Evolutionary conservation across 2,113 vertebrate species (phyloP).

Genomic region (Syngnathus floridae): DNA sequence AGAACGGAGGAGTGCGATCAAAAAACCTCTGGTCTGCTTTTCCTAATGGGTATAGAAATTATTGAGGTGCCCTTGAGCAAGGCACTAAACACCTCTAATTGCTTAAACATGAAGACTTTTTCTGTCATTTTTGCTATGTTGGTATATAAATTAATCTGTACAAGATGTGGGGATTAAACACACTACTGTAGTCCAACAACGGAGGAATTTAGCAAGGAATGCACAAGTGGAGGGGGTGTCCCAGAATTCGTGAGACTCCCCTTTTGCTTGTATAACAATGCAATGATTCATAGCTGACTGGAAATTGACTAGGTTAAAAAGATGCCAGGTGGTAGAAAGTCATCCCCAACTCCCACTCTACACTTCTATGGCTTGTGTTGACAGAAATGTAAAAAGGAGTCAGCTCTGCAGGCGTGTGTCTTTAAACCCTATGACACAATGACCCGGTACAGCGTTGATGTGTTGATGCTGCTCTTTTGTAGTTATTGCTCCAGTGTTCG

Average conservation of each 20-base stretch:
- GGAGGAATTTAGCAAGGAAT: background rate
- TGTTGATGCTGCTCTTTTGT: constrained; percentile 40
- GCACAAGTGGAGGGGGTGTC: background rate
- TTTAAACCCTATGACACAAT: constrained; percentile 47
- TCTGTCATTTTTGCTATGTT: background rate
- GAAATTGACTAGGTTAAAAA: constrained; percentile 19
- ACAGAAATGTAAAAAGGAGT: constrained; percentile 35
- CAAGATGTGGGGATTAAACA: background rate
- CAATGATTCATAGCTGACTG: constrained; percentile 11
- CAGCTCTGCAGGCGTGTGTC: constrained; percentile 49
- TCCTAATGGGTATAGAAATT: background rate
- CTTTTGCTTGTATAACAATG: background rate
- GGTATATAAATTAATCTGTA: background rate
- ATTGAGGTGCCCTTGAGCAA: background rate
- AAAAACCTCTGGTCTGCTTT: background rate
- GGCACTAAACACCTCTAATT: background rate
- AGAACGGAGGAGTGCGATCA: background rate
- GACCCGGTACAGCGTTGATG: constrained; percentile 50
- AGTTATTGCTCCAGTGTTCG: constrained; percentile 37
- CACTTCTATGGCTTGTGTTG: constrained; percentile 29
- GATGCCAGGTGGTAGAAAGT: constrained; percentile 25
- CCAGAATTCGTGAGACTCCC: background rate
- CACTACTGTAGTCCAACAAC: background rate
- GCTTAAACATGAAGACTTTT: background rate
- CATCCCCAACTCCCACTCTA: constrained; percentile 10